These are phyloP conservation scores for Paguma larvata DNA, from an alignment of 2,797 vertebrate genomes.

Conservation along the genomic window DNA sequence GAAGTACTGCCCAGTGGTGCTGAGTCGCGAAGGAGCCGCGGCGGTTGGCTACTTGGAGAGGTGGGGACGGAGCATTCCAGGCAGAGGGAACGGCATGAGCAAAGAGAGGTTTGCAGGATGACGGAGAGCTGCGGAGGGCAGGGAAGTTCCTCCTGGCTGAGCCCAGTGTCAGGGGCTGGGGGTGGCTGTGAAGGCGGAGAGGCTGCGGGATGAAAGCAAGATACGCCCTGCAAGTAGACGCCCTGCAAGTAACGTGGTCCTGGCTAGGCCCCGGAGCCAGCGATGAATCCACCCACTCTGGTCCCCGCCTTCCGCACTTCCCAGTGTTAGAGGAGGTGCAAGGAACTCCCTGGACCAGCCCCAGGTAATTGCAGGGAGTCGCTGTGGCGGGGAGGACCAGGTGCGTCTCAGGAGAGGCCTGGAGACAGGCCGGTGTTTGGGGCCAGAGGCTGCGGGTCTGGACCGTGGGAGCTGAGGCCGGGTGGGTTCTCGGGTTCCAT, in stretches of 20 bases:
- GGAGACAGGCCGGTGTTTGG: background rate
- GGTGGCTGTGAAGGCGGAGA: background rate
- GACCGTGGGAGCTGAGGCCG: background rate
- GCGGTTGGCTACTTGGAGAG: background rate
- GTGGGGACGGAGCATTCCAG: background rate
- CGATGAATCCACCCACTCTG: too few relatives aligned
- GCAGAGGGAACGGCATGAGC: background rate
- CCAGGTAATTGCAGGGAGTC: too few relatives aligned
- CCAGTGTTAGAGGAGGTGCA: too few relatives aligned
- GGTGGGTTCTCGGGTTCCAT: background rate
- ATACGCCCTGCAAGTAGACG: background rate
- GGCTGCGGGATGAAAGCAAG: background rate
- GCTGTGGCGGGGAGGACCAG: background rate
- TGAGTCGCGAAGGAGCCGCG: background rate
- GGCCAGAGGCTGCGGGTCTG: background rate
- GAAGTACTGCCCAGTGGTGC: too few relatives aligned
- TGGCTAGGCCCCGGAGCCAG: too few relatives aligned
- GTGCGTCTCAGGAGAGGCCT: background rate
- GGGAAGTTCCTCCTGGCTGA: background rate
- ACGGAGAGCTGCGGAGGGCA: background rate
- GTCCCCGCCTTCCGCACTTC: too few relatives aligned
- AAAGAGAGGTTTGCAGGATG: background rate
- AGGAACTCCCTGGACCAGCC: too few relatives aligned
- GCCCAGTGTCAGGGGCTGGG: background rate
- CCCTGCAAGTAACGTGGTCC: too few relatives aligned